Percentiles rank a stretch among this genome's conserved stretches.
Conservation (phyloP, 2,113 vertebrate genomes). For the Diphyllodes magnificus region DNA sequence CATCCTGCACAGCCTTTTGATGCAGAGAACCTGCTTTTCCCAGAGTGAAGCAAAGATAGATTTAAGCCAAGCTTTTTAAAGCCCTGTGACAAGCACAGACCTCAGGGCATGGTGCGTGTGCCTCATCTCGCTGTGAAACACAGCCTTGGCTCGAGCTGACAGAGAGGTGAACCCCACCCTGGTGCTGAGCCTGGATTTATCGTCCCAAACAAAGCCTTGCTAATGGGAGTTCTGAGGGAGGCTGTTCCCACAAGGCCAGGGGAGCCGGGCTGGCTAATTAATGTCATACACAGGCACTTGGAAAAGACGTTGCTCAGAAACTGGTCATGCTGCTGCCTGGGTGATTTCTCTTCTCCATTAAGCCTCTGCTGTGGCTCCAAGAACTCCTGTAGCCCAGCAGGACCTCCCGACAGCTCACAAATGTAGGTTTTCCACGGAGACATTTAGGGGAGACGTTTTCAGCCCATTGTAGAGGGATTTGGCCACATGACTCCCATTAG, state of each 20-base stretch:
- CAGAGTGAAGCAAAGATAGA: background rate
- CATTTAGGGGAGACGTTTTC: background rate
- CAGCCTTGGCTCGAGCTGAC: background rate
- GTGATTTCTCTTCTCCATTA: constrained; percentile 1
- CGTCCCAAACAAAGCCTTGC: constrained; percentile 2
- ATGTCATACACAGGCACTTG: constrained; percentile 35
- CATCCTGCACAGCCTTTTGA: background rate
- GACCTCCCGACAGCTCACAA: background rate
- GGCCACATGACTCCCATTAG: constrained; percentile 45
- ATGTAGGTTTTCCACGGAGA: background rate
- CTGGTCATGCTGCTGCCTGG: constrained; percentile 18
- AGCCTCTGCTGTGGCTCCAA: constrained; percentile 7
- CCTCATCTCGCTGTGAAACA: background rate
- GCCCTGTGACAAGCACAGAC: background rate
- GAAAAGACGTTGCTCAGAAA: constrained; percentile 18
- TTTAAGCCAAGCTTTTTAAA: background rate
- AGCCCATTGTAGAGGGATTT: background rate
- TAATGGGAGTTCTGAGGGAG: background rate
- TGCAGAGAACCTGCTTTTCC: background rate
- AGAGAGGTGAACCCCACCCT: constrained; percentile 29
- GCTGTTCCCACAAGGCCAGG: background rate
- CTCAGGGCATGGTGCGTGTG: background rate
- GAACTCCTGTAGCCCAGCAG: constrained; percentile 54
- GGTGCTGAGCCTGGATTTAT: constrained; percentile 7
- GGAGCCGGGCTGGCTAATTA: background rate